Conservation (phyloP, 1,140 invertebrate genomes). For the Pollicipes pollicipes region DNA sequence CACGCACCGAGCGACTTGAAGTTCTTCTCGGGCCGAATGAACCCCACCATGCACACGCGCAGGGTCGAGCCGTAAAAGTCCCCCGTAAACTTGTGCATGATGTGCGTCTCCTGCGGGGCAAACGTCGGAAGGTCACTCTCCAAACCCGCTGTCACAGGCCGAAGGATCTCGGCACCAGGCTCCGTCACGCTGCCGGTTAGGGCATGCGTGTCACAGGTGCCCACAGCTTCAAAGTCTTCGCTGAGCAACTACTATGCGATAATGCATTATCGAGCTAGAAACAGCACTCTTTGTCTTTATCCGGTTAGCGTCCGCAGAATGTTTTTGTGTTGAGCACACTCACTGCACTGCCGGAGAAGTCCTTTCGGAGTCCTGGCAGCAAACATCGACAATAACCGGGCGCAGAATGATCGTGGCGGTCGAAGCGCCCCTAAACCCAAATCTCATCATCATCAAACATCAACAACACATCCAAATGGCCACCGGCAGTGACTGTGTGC, state of each 20-base stretch:
- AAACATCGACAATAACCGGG: no score
- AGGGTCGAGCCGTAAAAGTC: conserved; percentile 76
- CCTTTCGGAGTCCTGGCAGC: no score
- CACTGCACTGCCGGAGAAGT: no score
- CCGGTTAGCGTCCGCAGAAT: no score
- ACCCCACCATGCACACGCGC: conserved; percentile 60
- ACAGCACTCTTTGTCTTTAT: not conserved
- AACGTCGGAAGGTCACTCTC: not conserved
- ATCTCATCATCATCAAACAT: no score
- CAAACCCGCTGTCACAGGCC: not conserved
- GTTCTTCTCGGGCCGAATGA: conserved; percentile 60
- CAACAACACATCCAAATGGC: no score
- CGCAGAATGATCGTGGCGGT: no score
- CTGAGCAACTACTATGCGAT: not conserved
- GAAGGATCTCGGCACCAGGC: no score
- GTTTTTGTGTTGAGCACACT: no score
- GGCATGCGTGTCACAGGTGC: not conserved
- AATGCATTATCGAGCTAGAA: not conserved
- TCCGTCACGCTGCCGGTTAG: no score
- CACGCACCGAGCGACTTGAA: conserved; percentile 51
- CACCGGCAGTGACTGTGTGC: no score
- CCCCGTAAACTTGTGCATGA: conserved; percentile 59
- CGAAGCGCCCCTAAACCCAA: no score
- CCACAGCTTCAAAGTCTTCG: not conserved
- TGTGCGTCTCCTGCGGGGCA: conserved; percentile 57